Conservation (phyloP, 1,140 invertebrate genomes). For the Frieseomelitta varia region DNA sequence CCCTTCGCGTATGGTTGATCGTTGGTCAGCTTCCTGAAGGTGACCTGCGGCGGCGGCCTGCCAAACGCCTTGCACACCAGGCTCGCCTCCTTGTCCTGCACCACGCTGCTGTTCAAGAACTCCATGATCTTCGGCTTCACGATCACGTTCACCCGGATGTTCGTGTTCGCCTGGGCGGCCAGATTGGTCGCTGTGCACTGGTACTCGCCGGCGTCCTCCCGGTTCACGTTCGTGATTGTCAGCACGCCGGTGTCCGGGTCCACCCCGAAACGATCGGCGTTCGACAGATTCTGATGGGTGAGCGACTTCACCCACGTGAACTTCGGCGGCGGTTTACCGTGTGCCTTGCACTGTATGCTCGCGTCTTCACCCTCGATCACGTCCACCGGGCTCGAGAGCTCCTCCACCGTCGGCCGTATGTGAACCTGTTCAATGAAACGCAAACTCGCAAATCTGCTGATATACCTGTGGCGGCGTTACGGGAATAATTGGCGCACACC, state of each 20-base stretch:
- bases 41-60: constrained; percentile 88
- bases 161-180: constrained; percentile 87
- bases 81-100: constrained; percentile 84
- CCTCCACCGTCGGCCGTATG: constrained; percentile 87
- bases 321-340: constrained; percentile 90
- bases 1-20: constrained; percentile 84
- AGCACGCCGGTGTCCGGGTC: constrained; percentile 87
- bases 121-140: constrained; percentile 91
- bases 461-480: constrained; percentile 1
- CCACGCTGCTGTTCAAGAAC: constrained; percentile 88
- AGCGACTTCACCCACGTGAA: constrained; percentile 90
- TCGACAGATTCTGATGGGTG: constrained; percentile 86
- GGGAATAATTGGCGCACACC: constrained; percentile 33
- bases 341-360: constrained; percentile 88
- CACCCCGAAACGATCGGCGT: constrained; percentile 88
- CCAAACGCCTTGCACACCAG: constrained; percentile 90
- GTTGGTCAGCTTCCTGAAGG: constrained; percentile 86
- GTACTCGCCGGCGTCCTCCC: constrained; percentile 90
- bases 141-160: constrained; percentile 86
- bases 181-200: constrained; percentile 92
- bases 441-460: constrained; percentile 1
- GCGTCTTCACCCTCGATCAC: constrained; percentile 91
- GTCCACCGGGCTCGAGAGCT: constrained; percentile 83
- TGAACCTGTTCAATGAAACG: constrained; percentile 84
- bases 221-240: constrained; percentile 89